These are phyloP conservation scores for Nasua narica DNA, from an alignment of 2,797 vertebrate species.

Conservation along the genomic window DNA sequence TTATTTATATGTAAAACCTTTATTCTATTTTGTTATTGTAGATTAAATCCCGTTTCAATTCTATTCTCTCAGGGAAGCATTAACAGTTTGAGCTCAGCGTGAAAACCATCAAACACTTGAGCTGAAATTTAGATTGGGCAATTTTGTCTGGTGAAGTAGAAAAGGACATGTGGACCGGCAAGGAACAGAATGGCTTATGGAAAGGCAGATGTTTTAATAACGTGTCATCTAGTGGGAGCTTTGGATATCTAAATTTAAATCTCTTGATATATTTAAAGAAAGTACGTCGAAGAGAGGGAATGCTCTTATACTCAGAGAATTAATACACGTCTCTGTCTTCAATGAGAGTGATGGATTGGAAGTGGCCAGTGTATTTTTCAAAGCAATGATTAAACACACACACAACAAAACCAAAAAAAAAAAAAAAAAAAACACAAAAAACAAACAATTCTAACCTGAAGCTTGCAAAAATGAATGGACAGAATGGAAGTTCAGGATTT, in stretches of 20 bases:
- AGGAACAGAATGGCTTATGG: slow-evolving; percentile 84
- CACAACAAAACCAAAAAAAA: not conserved
- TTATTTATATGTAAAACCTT: slow-evolving; percentile 88
- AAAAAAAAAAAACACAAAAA: not conserved
- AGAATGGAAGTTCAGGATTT: not conserved
- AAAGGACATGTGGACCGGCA: slow-evolving; percentile 86
- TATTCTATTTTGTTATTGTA: slow-evolving; percentile 89
- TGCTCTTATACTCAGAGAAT: slow-evolving; percentile 48
- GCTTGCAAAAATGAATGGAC: not conserved
- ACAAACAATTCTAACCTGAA: not conserved
- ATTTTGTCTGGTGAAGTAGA: slow-evolving; percentile 89
- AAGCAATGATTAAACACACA: slow-evolving; percentile 48
- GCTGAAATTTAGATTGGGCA: slow-evolving; percentile 91
- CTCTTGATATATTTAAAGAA: slow-evolving; percentile 76
- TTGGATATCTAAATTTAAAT: slow-evolving; percentile 83
- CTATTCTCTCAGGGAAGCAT: slow-evolving; percentile 88
- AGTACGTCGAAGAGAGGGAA: slow-evolving; percentile 32
- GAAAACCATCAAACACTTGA: slow-evolving; percentile 91
- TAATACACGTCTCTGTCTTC: slow-evolving; percentile 20
- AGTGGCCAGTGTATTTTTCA: not conserved
- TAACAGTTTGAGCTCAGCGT: slow-evolving; percentile 89
- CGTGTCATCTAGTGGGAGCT: slow-evolving; percentile 80
- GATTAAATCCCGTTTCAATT: slow-evolving; percentile 88
- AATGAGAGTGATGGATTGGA: not conserved
- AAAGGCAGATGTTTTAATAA: slow-evolving; percentile 90